Evolutionary conservation across 2,113 vertebrate genomes (phyloP).

Genomic region (Hippocampus barbouri): DNA sequence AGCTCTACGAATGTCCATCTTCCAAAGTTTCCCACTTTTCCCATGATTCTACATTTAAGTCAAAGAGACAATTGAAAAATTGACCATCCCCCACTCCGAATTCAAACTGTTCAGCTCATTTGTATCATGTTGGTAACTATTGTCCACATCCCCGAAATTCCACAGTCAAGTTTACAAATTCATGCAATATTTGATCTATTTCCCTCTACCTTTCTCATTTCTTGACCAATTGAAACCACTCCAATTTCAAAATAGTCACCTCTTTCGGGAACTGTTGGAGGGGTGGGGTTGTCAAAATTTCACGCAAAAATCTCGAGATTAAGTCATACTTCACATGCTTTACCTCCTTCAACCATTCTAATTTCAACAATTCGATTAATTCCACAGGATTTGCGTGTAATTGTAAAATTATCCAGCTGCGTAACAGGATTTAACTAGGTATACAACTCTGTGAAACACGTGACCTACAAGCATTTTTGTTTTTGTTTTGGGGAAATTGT

Average conservation of each 20-base stretch:
- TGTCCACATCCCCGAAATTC: not conserved
- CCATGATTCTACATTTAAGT: too few relatives aligned
- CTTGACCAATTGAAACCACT: not conserved
- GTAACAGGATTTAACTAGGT: conserved; percentile 51
- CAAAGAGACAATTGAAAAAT: not conserved
- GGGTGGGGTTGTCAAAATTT: not conserved
- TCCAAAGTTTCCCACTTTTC: not conserved
- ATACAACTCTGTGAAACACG: conserved; percentile 35
- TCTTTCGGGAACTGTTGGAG: not conserved
- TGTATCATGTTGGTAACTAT: too few relatives aligned
- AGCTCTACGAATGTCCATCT: not conserved
- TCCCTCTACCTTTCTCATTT: too few relatives aligned
- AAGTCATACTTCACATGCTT: too few relatives aligned
- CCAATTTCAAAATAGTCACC: not conserved
- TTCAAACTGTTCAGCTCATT: too few relatives aligned
- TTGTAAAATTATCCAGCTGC: not conserved
- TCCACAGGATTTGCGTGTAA: too few relatives aligned
- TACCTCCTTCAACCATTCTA: too few relatives aligned
- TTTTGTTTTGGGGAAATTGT: not conserved
- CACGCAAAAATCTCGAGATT: not conserved
- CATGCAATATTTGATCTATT: too few relatives aligned
- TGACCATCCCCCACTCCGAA: too few relatives aligned
- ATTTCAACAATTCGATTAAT: too few relatives aligned
- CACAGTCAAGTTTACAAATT: too few relatives aligned
- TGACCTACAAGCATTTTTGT: too few relatives aligned